Evolutionary conservation across 30 jellyfish, hydroid and myxozoan genomes (phyloP), one percentile per base, ranked within the genome.

Genomic region (Turritopsis rubra): DNA sequence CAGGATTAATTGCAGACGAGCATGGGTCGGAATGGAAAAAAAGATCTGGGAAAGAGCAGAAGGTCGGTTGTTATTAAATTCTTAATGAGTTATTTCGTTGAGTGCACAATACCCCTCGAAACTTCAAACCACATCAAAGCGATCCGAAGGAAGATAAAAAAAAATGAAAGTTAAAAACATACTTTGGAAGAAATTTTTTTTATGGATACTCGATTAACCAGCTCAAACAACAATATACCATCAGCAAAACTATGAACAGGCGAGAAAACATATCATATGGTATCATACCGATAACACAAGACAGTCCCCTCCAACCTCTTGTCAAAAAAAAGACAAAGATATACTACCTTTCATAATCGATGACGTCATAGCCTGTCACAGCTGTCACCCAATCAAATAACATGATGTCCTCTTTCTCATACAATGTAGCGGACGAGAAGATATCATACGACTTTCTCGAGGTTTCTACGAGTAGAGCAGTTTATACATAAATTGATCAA

Each of bases 211-310:
- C 77, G 77, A 68, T 68, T 68, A 16, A 68, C 77, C 31, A 68
- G 21, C 30, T 68, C 77, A 23, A 68, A 68, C 30, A 68, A 68
- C 31, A 68, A n/a, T 68, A 68, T 68, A n/a, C 77, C 77, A 19
- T 68, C 77, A n/a, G 22, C 21, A 19, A 68, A 68, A 68, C 77
- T 68, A 68, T n/a, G 21, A 60, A 0, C n/a, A n/a, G n/a, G n/a
- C n/a, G n/a, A n/a, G n/a, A n/a, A n/a, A n/a, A n/a, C n/a, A n/a
- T n/a, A n/a, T n/a, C n/a, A n/a, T n/a, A n/a, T n/a, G n/a, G n/a
- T n/a, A n/a, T n/a, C n/a, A 41, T 41, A 13, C 5, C 60, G 60
- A 3, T 13, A 41, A 3, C 60, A 41, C 60, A 41, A 5, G 60
- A 41, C 9, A 3, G 60, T 3, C 13, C 60, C 13, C 60, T 41